phyloP scores from a whole-genome alignment of 1,140 invertebrate species.

The Potamilus streckersoni region DNA sequence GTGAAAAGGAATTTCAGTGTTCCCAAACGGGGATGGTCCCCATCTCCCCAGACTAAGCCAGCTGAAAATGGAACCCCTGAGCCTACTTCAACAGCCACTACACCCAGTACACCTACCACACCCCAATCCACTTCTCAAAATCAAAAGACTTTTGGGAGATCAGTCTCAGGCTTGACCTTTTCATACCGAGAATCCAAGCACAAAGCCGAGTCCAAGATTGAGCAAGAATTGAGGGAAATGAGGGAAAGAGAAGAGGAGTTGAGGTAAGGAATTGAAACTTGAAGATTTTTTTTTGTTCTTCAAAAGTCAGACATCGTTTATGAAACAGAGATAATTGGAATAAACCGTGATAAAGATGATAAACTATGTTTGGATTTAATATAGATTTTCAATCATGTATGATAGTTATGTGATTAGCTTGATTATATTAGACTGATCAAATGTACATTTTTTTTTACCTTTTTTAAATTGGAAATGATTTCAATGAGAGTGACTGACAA shows the following conservation, averaged over 20 bases:
- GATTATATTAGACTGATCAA: too few relatives aligned
- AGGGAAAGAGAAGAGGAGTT: slow-evolving; percentile 62
- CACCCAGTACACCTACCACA: neutral
- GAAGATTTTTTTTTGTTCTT: too few relatives aligned
- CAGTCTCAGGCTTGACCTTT: slow-evolving; percentile 43
- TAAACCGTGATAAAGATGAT: too few relatives aligned
- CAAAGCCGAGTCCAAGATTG: slow-evolving; percentile 62
- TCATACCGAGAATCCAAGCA: slow-evolving; percentile 60
- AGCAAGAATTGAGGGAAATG: slow-evolving; percentile 61
- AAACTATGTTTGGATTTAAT: too few relatives aligned
- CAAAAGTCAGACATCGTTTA: too few relatives aligned
- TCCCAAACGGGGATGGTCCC: slow-evolving; percentile 13
- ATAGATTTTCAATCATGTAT: too few relatives aligned
- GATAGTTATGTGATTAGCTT: too few relatives aligned
- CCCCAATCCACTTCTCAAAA: neutral
- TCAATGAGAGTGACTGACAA: too few relatives aligned
- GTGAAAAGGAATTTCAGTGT: slow-evolving; percentile 58
- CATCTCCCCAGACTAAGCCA: too few relatives aligned
- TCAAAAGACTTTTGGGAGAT: slow-evolving; percentile 23
- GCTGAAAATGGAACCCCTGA: slow-evolving; percentile 18
- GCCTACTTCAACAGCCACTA: slow-evolving; percentile 5
- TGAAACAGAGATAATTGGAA: too few relatives aligned
- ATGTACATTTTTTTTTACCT: too few relatives aligned
- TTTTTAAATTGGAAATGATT: too few relatives aligned
- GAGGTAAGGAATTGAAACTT: slow-evolving; percentile 38